Conservation (phyloP, 2,113 vertebrate species). For the Uria lomvia region DNA sequence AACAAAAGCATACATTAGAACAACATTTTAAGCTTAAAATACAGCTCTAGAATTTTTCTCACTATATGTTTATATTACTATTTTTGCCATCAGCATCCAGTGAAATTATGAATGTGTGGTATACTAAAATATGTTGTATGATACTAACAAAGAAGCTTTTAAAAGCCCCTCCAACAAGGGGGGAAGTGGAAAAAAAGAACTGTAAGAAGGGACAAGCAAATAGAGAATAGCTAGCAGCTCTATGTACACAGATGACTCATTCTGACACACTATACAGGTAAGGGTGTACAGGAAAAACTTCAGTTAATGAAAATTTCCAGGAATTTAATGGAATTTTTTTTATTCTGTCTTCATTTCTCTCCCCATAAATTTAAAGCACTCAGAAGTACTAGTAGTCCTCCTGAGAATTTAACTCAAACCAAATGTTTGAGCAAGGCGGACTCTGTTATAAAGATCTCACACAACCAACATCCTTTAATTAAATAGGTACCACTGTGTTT, state of each 20-base stretch:
- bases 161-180: background rate
- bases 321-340: conserved; percentile 22
- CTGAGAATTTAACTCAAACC: conserved; percentile 28
- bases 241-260: background rate
- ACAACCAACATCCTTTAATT: background rate
- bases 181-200: background rate
- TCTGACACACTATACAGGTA: background rate
- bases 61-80: background rate
- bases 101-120: background rate
- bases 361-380: background rate
- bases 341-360: background rate
- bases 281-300: background rate
- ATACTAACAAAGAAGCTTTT: conserved; percentile 18
- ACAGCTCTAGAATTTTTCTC: background rate
- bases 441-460: conserved; percentile 1
- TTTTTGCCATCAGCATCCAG: conserved; percentile 21
- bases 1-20: conserved; percentile 17
- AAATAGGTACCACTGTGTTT: background rate
- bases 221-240: background rate
- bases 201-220: background rate
- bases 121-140: background rate
- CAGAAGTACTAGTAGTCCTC: background rate
- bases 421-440: conserved; percentile 16
- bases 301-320: conserved; percentile 8
- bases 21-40: background rate